These are phyloP conservation scores for Drosophila tristis DNA, from an alignment of 1,140 invertebrate species.

Conservation along the genomic window DNA sequence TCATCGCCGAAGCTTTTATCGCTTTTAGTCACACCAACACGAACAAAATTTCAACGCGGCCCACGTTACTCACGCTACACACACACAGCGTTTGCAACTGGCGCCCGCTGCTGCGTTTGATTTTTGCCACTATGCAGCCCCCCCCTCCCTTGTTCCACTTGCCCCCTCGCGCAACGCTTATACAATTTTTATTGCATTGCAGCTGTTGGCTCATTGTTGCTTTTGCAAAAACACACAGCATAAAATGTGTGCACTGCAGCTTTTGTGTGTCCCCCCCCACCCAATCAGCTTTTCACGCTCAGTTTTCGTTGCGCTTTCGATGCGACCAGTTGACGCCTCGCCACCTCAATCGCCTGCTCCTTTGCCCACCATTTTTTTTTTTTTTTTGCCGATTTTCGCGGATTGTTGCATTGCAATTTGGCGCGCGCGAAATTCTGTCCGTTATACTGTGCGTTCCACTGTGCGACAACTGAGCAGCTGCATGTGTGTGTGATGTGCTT, in stretches of 20 bases:
- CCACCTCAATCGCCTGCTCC: neutral
- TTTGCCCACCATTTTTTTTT: slow-evolving; percentile 6
- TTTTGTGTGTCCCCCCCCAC: slow-evolving; percentile 51
- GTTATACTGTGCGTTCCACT: slow-evolving; percentile 4
- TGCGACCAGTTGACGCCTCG: slow-evolving; percentile 70
- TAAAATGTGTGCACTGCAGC: slow-evolving; percentile 77
- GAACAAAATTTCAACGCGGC: neutral
- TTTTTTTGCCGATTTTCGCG: slow-evolving; percentile 1
- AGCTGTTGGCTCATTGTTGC: slow-evolving; percentile 54
- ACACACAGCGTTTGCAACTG: slow-evolving; percentile 9
- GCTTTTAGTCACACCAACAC: slow-evolving; percentile 26
- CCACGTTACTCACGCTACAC: neutral
- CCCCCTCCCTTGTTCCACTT: neutral
- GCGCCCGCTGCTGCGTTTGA: slow-evolving; percentile 51
- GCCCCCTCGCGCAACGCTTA: slow-evolving; percentile 18
- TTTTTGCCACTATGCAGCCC: slow-evolving; percentile 42
- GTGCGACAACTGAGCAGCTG: neutral
- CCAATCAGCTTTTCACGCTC: slow-evolving; percentile 65
- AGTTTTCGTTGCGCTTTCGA: slow-evolving; percentile 75
- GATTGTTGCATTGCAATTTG: neutral
- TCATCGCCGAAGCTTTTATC: slow-evolving; percentile 52
- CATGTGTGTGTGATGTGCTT: slow-evolving; percentile 4
- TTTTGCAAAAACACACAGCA: slow-evolving; percentile 52
- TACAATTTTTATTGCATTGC: slow-evolving; percentile 56
- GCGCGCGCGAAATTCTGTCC: slow-evolving; percentile 29